Evolutionary conservation across 2,888 invertebrate genomes (phyloP).

Genomic region (Eretmocerus hayati): DNA sequence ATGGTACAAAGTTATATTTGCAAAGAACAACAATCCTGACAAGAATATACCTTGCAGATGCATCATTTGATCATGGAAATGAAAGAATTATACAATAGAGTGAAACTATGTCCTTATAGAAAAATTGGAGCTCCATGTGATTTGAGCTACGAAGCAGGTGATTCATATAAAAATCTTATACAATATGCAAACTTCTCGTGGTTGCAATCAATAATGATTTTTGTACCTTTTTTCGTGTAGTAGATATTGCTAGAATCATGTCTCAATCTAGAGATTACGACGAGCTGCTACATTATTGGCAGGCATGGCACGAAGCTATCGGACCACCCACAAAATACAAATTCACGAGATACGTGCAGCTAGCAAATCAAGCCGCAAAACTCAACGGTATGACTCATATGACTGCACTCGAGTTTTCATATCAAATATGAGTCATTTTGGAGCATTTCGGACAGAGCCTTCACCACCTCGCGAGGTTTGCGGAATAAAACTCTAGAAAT

Average conservation of each 20-base stretch:
- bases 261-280: slow-evolving; percentile 67
- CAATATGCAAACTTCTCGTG: too few relatives aligned
- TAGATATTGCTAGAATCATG: slow-evolving; percentile 54
- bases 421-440: not conserved
- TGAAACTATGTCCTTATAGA: slow-evolving; percentile 64
- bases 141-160: slow-evolving; percentile 47
- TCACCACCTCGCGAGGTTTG: too few relatives aligned
- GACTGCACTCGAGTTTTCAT: too few relatives aligned
- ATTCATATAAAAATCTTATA: too few relatives aligned
- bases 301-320: slow-evolving; percentile 70
- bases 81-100: slow-evolving; percentile 70
- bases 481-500: too few relatives aligned
- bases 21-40: too few relatives aligned
- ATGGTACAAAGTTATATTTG: too few relatives aligned
- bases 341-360: slow-evolving; percentile 70
- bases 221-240: too few relatives aligned
- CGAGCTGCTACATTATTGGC: slow-evolving; percentile 72
- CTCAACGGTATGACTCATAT: slow-evolving; percentile 64
- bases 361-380: slow-evolving; percentile 73
- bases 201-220: too few relatives aligned
- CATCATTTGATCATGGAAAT: slow-evolving; percentile 67
- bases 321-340: slow-evolving; percentile 69
- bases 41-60: slow-evolving; percentile 48
- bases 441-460: too few relatives aligned
- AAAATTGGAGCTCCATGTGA: slow-evolving; percentile 44